These are phyloP conservation scores for Mugil cephalus DNA, from an alignment of 2,113 vertebrate species.

Conservation along the genomic window DNA sequence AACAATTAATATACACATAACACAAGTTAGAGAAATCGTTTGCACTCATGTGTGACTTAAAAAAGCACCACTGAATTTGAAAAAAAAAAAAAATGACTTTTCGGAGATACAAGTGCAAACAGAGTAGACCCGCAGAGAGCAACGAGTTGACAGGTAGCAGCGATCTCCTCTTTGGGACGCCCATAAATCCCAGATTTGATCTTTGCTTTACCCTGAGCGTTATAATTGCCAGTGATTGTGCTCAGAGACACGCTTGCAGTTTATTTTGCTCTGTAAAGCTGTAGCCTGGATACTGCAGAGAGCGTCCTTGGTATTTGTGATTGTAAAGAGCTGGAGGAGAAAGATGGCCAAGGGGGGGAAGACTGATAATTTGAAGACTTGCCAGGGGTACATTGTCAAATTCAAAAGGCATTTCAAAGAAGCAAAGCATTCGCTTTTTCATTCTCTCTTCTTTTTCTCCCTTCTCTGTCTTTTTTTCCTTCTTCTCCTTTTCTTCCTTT, in stretches of 20 bases:
- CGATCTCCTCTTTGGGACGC: background rate
- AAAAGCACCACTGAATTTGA: no score
- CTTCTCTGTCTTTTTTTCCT: slow-evolving; percentile 50
- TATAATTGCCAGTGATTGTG: slow-evolving; percentile 79
- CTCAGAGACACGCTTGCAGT: slow-evolving; percentile 77
- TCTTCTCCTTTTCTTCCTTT: slow-evolving; percentile 64
- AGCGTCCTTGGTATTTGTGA: slow-evolving; percentile 81
- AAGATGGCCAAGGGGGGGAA: slow-evolving; percentile 67
- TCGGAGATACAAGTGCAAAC: background rate
- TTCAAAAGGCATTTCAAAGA: slow-evolving; percentile 86
- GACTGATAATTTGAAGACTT: slow-evolving; percentile 81
- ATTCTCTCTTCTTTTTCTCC: slow-evolving; percentile 56
- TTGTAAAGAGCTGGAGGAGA: slow-evolving; percentile 78
- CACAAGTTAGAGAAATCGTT: no score
- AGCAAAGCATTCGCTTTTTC: slow-evolving; percentile 78
- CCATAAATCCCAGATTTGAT: slow-evolving; percentile 42
- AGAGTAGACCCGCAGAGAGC: background rate
- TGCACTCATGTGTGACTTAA: no score
- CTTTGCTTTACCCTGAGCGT: slow-evolving; percentile 66
- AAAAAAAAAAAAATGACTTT: no score
- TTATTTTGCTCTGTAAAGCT: slow-evolving; percentile 72
- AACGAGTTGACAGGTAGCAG: background rate
- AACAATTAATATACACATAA: no score
- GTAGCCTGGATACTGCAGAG: slow-evolving; percentile 83
- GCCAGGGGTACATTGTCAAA: slow-evolving; percentile 83